Percentiles rank a stretch among this genome's conserved stretches.
These are phyloP conservation scores for Nycticebus coucang DNA, from an alignment of 2,113 vertebrate species.

Conservation along the genomic window DNA sequence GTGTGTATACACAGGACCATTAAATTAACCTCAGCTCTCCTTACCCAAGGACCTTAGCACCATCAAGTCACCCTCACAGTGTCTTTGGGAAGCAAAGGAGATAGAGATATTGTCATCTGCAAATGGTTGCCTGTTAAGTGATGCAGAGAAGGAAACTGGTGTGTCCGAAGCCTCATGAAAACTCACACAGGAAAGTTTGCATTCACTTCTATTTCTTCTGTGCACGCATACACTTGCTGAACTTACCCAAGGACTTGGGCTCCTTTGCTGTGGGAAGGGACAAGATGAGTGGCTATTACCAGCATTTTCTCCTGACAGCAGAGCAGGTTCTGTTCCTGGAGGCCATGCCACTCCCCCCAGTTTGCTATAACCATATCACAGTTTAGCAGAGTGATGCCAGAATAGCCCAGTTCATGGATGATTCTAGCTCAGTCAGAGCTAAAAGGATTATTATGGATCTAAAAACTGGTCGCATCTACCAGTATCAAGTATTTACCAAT, in stretches of 20 bases:
- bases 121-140: not conserved
- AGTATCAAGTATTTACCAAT: not conserved
- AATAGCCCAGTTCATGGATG: not conserved
- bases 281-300: not conserved
- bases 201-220: not conserved
- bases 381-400: not conserved
- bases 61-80: not conserved
- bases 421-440: not conserved
- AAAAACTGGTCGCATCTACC: not conserved
- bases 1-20: not conserved
- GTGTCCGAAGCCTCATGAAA: not conserved
- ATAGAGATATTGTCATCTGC: not conserved
- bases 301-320: not conserved
- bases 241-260: not conserved
- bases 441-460: not conserved
- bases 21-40: not conserved
- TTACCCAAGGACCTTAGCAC: not conserved
- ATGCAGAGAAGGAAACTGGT: not conserved
- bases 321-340: not conserved
- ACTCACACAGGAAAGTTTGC: not conserved
- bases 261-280: not conserved
- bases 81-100: not conserved
- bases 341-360: not conserved
- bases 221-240: not conserved
- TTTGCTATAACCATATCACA: not conserved